Base-by-base conservation (phyloP, 2,888 invertebrate species). In the Phymatocera aterrima region DNA sequence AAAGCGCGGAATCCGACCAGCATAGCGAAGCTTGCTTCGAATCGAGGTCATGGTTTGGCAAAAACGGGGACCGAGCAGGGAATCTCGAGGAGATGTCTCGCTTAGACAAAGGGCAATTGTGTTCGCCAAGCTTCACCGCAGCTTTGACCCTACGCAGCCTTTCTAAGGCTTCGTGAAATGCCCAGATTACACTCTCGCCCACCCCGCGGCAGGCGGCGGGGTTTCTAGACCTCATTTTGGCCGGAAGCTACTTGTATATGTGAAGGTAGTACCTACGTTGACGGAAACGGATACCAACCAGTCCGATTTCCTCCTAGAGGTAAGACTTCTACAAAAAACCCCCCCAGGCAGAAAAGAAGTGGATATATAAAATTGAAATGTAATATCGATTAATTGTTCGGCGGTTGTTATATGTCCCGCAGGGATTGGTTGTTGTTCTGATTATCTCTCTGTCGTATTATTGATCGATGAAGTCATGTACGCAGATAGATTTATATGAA, bases 91-190 rank as follows among this genome's bases (percentile, higher is more conserved):
- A 64, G 64, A 64, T 37, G 64, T 64, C 64, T 64, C 37, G 64
- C 64, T 64, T 12, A 37, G 64, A 64, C 64, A 64, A 64, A 64
- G 64, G 64, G 64, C 37, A 37, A 64, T 64, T 64, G 64, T 34
- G 64, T 64, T 64, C 64, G 64, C 64, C 64, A 40, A 64, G 37
- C 34, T 37, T 21, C 37, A 37, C 61, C 31, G 54, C 28, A 57
- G 57, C 57, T 57, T 57, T 57, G 57, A 57, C 57, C 57, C 57
- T n/a, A n/a, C n/a, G 57, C 21, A 57, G 57, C 28, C 57, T 15
- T 57, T 28, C 21, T 64, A 37, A 64, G 37, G 64, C 64, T 64
- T 34, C 64, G 64, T 64, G 64, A 64, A 64, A 64, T 64, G 64
- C 64, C 64, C 37, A 64, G 64, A 64, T 37, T 64, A 64, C 37